Percentiles rank a stretch among this genome's conserved stretches.
These are phyloP conservation scores for Potamarius usumacintae DNA, from an alignment of 2,113 vertebrate genomes.

Conservation along the genomic window DNA sequence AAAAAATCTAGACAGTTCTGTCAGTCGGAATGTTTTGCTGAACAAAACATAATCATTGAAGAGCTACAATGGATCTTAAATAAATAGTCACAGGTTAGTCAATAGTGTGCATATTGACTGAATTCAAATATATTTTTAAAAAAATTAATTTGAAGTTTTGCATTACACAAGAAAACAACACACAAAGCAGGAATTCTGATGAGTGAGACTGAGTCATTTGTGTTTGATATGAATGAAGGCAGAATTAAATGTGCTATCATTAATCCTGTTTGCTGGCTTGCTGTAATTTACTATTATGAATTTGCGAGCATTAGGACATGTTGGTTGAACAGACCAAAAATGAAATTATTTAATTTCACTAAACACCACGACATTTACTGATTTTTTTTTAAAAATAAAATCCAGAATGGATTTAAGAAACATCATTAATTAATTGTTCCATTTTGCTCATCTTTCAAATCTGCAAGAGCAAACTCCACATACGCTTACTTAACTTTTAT, in stretches of 20 bases:
- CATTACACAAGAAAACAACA: no score
- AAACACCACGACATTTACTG: not conserved
- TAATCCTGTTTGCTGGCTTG: not conserved
- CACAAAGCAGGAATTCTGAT: not conserved
- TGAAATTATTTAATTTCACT: not conserved
- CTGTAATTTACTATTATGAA: not conserved
- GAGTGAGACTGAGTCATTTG: not conserved
- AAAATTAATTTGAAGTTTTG: no score
- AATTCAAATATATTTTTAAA: not conserved
- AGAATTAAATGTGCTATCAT: not conserved
- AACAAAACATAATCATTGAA: not conserved
- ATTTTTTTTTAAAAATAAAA: not conserved
- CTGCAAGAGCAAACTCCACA: not conserved
- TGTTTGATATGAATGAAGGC: not conserved
- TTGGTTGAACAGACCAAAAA: not conserved
- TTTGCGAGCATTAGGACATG: no score
- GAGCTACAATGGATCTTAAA: not conserved
- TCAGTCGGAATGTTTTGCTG: not conserved
- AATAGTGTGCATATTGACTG: not conserved
- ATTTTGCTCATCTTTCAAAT: not conserved
- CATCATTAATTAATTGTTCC: not conserved
- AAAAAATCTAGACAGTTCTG: no score
- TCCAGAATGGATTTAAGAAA: not conserved
- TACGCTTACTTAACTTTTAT: not conserved
- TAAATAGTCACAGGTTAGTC: not conserved